Evolutionary conservation across 2,888 invertebrate species (phyloP), one percentile per base, ranked within the genome.

Genomic region (Conus canariensis): DNA sequence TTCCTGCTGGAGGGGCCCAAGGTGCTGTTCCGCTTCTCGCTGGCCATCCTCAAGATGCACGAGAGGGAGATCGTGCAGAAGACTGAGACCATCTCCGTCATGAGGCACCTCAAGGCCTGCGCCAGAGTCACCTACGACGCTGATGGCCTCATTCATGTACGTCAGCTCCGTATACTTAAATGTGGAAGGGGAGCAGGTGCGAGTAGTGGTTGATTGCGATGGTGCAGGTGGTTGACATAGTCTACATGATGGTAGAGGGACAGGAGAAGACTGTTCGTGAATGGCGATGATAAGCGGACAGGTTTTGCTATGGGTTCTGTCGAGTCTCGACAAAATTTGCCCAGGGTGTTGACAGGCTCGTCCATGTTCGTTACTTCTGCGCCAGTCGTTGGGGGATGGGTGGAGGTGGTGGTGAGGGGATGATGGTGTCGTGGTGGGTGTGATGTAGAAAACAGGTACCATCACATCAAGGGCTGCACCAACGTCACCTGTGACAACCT

Each of bases 1-100:
- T 97, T 97, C 93, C 94, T 97, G 86, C 93, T 97, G 86, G 97
- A 97, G 93, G 97, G 97, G 16, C 97, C 97, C 12, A 97, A 97
- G 93, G 97, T 97, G 70, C 94, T 97, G 90, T 97, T 97, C 94
- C 96, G 97, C 8, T 97, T 97, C 94, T 96, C 97, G 5, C 94
- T 97, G 88, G 97, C 97, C 67, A 95, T 97, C 80, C 94, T 97
- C 88, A 96, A 96, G 94, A 94, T 97, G 91, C 96, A 97, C 91
- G 97, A 97, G 94, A 94, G 96, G 45, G 95, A 96, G 67, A 94
- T 97, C 30, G 94, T 97, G 90, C 94, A 96, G 91, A 96, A 96
- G 93, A 95, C 92, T 70, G 97, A 97, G 93, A 97, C 97, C 0
- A 97, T 97, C 92, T 96, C 96, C 77, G 96, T 97, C 60, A 97